Conservation (phyloP, 1,140 invertebrate species). For the Tribolium castaneum region DNA sequence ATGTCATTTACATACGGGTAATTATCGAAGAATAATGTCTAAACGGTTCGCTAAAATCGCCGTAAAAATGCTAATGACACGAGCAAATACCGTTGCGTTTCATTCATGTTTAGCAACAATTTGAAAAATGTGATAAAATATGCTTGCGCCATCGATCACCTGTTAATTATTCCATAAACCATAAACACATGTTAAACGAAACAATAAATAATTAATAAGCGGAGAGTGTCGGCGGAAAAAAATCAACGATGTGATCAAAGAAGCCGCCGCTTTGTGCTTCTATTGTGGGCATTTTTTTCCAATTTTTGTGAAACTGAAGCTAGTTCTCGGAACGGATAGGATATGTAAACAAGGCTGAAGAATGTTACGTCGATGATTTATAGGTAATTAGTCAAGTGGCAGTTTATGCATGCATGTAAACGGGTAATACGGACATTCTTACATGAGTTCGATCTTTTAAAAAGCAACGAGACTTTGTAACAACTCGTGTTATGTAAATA, state of each 20-base stretch:
- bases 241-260: not conserved
- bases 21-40: not conserved
- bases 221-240: not conserved
- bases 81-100: not conserved
- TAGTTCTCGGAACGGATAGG: not conserved
- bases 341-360: not conserved
- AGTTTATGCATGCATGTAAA: not conserved
- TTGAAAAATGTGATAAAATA: not conserved
- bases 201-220: not conserved
- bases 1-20: slow-evolving; percentile 22
- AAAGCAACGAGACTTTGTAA: not conserved
- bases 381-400: not conserved
- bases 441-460: not conserved
- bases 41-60: not conserved
- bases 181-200: not conserved
- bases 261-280: too few species aligned
- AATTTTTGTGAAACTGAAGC: not conserved
- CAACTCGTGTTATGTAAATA: too few species aligned
- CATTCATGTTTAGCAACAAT: not conserved
- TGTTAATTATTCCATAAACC: not conserved
- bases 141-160: not conserved
- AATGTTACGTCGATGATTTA: not conserved
- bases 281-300: not conserved
- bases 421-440: not conserved
- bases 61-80: too few species aligned